Base-by-base conservation (phyloP, 2,113 vertebrate species). In the Python bivittatus region DNA sequence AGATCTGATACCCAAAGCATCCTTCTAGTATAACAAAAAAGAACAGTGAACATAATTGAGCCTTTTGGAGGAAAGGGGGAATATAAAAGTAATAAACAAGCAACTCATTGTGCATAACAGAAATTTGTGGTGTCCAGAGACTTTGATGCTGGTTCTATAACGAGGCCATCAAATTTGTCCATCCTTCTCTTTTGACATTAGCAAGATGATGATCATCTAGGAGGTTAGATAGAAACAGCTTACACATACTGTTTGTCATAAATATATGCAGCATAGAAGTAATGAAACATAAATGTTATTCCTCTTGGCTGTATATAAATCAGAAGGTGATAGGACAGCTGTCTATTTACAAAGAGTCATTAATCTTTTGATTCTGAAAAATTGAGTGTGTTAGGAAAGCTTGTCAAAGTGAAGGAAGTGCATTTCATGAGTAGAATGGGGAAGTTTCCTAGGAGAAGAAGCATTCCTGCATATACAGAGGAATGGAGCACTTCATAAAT, bases 311-410 rank as follows among this genome's bases (percentile, higher is more conserved):
- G 57, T 88, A 0, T 0, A 13, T 93, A 61, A 88, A 93, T 92
- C 56, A 88, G 96, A 96, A 42, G 53, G 89, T 61, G 33, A 64
- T 93, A 58, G n/a, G 2, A 2, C 92, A 93, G 54, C 29, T 92
- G 86, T 15, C 13, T 64, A 42, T 83, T 93, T 94, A 95, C 89
- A 27, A 60, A 92, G 58, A 94, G 42, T 79, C 1, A 57, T 90
- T 94, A 85, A 12, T 79, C 87, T 89, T 92, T 93, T 87, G 13
- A 92, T 17, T 84, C 93, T 95, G 54, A 88, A 93, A 68, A 95
- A 92, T 88, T 93, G 86, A 94, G 58, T 89, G 91, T 92, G 90
- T 68, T 95, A 25, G 87, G 60, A 52, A 84, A 93, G 60, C 53
- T 89, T 93, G 94, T 86, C 88, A 95, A 94, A 90, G 6, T 88